These are phyloP conservation scores for Sinhomidia bicolor DNA, from an alignment of 2,888 invertebrate genomes.

Conservation along the genomic window DNA sequence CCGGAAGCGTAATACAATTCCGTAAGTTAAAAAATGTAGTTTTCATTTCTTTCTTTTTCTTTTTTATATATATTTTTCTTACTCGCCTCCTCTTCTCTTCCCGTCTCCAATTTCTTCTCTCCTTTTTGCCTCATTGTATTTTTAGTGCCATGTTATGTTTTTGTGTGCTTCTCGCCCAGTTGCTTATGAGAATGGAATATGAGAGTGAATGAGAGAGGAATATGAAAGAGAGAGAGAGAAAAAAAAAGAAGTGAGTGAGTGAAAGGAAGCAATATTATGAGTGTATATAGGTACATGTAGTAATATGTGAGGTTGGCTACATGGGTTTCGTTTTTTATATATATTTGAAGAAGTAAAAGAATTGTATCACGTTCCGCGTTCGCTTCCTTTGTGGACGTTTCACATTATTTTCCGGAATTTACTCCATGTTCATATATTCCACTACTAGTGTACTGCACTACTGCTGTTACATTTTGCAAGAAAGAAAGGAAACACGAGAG, in stretches of 20 bases:
- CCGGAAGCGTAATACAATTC: conserved; percentile 46
- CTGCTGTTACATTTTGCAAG: no score
- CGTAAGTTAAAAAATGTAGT: conserved; percentile 42
- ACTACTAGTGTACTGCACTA: not conserved
- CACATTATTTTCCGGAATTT: conserved; percentile 48
- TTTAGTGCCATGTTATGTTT: not conserved
- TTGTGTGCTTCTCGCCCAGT: not conserved
- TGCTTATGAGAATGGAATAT: not conserved
- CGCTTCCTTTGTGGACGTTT: conserved; percentile 25
- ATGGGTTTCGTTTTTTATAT: no score
- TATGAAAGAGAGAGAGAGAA: no score
- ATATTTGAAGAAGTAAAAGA: not conserved
- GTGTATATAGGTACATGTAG: no score
- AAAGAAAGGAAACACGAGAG: not conserved
- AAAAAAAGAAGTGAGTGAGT: no score
- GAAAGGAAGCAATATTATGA: not conserved
- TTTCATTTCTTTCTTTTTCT: conserved; percentile 33
- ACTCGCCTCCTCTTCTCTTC: not conserved
- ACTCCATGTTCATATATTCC: conserved; percentile 4
- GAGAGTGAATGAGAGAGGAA: not conserved
- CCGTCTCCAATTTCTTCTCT: not conserved
- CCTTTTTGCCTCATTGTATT: not conserved
- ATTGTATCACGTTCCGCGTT: conserved; percentile 48
- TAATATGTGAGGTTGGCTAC: conserved; percentile 32
- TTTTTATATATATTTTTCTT: not conserved